Conservation (phyloP, 2,888 invertebrate species). For the Drosophila picticornis region DNA sequence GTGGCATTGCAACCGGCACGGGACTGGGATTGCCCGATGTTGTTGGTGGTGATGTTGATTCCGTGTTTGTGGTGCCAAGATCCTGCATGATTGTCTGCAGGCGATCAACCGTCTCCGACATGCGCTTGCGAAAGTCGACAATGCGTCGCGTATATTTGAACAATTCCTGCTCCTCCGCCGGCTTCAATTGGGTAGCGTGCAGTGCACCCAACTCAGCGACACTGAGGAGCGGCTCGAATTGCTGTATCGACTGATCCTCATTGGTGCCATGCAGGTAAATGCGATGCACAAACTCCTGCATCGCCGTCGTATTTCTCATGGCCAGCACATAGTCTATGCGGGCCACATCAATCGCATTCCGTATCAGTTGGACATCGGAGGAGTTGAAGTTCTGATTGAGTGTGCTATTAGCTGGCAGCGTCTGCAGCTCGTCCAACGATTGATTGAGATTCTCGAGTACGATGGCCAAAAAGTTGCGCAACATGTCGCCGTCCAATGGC, state of each 20-base stretch:
- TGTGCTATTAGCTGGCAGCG: not conserved
- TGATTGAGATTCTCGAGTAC: slow-evolving; percentile 39
- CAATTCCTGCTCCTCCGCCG: slow-evolving; percentile 49
- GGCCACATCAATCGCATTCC: slow-evolving; percentile 35
- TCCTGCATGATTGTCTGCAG: slow-evolving; percentile 78
- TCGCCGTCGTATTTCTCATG: slow-evolving; percentile 76
- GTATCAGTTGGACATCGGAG: slow-evolving; percentile 34
- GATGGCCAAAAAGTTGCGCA: slow-evolving; percentile 46
- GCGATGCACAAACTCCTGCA: slow-evolving; percentile 77
- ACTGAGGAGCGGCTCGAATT: slow-evolving; percentile 61
- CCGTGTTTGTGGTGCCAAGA: slow-evolving; percentile 22
- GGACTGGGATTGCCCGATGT: not conserved
- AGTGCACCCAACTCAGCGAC: slow-evolving; percentile 59
- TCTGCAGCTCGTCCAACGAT: slow-evolving; percentile 7
- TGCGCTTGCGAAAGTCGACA: slow-evolving; percentile 76
- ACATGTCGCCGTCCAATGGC: slow-evolving; percentile 47
- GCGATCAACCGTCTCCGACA: slow-evolving; percentile 81
- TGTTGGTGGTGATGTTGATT: not conserved
- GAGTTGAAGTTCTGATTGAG: slow-evolving; percentile 3
- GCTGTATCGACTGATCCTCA: slow-evolving; percentile 47
- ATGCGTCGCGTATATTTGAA: slow-evolving; percentile 77
- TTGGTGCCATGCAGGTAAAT: slow-evolving; percentile 70
- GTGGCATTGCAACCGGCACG: slow-evolving; percentile 10
- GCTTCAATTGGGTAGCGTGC: slow-evolving; percentile 22
- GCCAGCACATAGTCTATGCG: slow-evolving; percentile 49